Evolutionary conservation across 2,113 vertebrate species (phyloP), one percentile per base, ranked within the genome.

Genomic region (Syrmaticus mikado): DNA sequence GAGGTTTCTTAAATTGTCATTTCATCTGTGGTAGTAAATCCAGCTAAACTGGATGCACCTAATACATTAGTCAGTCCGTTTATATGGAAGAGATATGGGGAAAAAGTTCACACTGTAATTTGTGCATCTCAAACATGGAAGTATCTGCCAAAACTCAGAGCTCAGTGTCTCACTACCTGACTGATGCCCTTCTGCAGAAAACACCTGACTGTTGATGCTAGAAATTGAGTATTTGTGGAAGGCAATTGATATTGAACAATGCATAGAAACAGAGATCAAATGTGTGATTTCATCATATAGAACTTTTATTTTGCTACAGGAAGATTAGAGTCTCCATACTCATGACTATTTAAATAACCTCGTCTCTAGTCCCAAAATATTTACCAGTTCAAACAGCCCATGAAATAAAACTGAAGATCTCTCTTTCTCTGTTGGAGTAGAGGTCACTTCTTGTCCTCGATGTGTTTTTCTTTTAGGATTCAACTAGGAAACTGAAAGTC

Each of bases 1-100:
- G 66, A 88, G 81, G 30, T 36, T 93, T 74, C 90, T 93, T n/a
- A 53, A 72, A 79, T n/a, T 90, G 82, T 90, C 87, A 10, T 83
- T 88, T 84, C 57, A 90, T 65, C 52, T 12, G 65, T 34, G 57
- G 82, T 20, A 68, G 85, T 70, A 86, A 92, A 91, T 72, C 79
- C 91, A 91, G 34, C 6, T 13, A 48, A 72, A 41, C 61, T 84
- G 87, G 82, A 27, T 9, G 82, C 57, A 24, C 40, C 43, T 61
- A 73, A 65, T 75, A 76, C 38, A 43, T 90, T 86, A 86, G 82
- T 86, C 87, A 83, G 87, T 3, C 52, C 36, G n/a, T 93, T 80
- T 74, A 43, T 8, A 41, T 2, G 52, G 79, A 68, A 79, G 78
- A n/a, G 73, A 65, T 8, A 55, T 8, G 36, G 65, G 68, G 72